Conservation (phyloP, 2,113 vertebrate species). For the Mirounga angustirostris region DNA sequence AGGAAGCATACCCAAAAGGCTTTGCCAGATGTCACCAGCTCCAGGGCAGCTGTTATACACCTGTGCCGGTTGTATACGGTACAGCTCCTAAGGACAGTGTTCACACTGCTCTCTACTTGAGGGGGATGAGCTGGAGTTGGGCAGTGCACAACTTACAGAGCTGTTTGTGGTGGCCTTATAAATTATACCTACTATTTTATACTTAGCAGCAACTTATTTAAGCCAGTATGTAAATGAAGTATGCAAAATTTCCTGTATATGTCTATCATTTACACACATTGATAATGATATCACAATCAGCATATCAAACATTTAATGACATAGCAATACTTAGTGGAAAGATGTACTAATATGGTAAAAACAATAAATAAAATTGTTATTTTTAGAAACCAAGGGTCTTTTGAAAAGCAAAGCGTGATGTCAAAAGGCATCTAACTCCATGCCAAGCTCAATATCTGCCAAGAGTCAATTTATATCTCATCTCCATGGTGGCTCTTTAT, state of each 20-base stretch:
- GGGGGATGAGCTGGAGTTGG: not conserved
- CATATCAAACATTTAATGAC: constrained; percentile 28
- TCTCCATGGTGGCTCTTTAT: not conserved
- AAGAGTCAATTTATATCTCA: constrained; percentile 26
- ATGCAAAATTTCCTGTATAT: constrained; percentile 24
- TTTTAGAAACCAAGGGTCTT: constrained; percentile 54
- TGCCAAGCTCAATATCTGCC: constrained; percentile 31
- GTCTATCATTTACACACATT: not conserved
- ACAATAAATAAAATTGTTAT: not conserved
- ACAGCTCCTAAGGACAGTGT: not conserved
- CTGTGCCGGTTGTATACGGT: not conserved
- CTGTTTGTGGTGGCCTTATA: not conserved
- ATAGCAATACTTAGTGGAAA: not conserved
- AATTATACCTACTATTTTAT: not conserved
- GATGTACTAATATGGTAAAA: constrained; percentile 24
- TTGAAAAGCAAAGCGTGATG: constrained; percentile 3
- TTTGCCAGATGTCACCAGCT: not conserved
- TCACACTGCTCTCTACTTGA: not conserved
- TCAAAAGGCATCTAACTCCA: not conserved
- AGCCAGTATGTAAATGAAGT: constrained; percentile 32
- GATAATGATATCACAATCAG: not conserved
- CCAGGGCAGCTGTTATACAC: not conserved
- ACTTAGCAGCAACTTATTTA: not conserved
- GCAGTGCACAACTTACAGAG: not conserved
- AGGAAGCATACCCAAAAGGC: not conserved